Conservation (phyloP, 2,888 invertebrate species). For the Melangyna quadrimaculata region DNA sequence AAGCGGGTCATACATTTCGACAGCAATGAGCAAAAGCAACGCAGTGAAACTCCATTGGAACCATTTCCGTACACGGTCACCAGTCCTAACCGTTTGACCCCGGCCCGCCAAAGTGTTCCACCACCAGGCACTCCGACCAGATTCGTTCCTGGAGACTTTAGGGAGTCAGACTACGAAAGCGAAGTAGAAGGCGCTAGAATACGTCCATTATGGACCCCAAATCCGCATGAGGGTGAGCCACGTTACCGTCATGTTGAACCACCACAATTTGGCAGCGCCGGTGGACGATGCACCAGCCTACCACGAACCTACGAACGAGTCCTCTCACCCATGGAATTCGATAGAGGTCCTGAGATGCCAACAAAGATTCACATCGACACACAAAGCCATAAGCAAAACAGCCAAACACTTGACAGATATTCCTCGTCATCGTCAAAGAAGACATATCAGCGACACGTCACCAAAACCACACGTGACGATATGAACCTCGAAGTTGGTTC, state of each 20-base stretch:
- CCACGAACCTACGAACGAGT: conserved; percentile 82
- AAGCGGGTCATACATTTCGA: conserved; percentile 87
- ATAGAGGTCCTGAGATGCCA: conserved; percentile 82
- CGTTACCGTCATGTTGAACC: conserved; percentile 85
- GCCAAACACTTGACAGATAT: conserved; percentile 78
- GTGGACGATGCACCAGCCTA: conserved; percentile 82
- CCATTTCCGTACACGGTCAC: conserved; percentile 82
- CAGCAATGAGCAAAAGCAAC: conserved; percentile 80
- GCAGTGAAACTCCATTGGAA: conserved; percentile 76
- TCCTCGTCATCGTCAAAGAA: conserved; percentile 73
- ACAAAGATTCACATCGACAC: conserved; percentile 77
- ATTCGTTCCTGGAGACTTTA: conserved; percentile 85
- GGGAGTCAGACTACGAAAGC: conserved; percentile 87
- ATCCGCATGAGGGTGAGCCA: conserved; percentile 83
- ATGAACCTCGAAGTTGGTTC: conserved; percentile 83
- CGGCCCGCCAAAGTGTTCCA: conserved; percentile 78
- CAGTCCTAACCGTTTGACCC: conserved; percentile 78
- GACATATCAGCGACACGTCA: conserved; percentile 67
- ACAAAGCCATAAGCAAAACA: conserved; percentile 73
- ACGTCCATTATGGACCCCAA: conserved; percentile 85
- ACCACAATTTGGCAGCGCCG: conserved; percentile 80
- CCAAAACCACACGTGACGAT: conserved; percentile 76
- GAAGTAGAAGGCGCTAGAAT: conserved; percentile 85
- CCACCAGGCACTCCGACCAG: conserved; percentile 84
- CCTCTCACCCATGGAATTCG: conserved; percentile 85